phyloP scores from a whole-genome alignment of 1,140 invertebrate genomes.

The Aphaenogaster ashmeadi region DNA sequence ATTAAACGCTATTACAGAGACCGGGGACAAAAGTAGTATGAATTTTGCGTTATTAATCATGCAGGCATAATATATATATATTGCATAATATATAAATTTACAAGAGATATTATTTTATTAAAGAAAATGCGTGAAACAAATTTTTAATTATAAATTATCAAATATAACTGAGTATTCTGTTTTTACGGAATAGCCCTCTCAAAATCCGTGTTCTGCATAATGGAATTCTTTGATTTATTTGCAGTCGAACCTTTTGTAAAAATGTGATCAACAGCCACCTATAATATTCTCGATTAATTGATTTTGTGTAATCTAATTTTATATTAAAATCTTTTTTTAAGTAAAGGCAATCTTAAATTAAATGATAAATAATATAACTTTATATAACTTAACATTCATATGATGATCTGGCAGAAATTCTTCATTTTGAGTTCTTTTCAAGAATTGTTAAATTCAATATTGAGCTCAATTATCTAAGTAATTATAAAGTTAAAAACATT shows the following conservation, averaged over 20 bases:
- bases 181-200: not conserved
- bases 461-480: not conserved
- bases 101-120: not conserved
- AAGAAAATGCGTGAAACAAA: not conserved
- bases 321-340: not conserved
- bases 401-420: not conserved
- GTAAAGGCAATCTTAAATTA: not conserved
- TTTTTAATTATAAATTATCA: slow-evolving; percentile 25
- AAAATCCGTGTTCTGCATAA: not conserved
- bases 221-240: not conserved
- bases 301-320: not conserved
- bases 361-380: not conserved
- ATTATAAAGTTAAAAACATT: not conserved
- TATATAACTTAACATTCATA: not conserved
- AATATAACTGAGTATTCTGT: not conserved
- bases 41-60: slow-evolving; percentile 32
- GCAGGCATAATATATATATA: slow-evolving; percentile 19
- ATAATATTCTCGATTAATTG: not conserved
- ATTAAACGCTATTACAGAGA: slow-evolving; percentile 43
- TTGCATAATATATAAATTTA: slow-evolving; percentile 9
- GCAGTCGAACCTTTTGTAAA: not conserved
- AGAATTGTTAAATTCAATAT: not conserved
- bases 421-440: not conserved
- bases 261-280: not conserved
- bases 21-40: slow-evolving; percentile 4